Base-by-base conservation (phyloP, 1,140 invertebrate species). In the Zaprionus davidi region DNA sequence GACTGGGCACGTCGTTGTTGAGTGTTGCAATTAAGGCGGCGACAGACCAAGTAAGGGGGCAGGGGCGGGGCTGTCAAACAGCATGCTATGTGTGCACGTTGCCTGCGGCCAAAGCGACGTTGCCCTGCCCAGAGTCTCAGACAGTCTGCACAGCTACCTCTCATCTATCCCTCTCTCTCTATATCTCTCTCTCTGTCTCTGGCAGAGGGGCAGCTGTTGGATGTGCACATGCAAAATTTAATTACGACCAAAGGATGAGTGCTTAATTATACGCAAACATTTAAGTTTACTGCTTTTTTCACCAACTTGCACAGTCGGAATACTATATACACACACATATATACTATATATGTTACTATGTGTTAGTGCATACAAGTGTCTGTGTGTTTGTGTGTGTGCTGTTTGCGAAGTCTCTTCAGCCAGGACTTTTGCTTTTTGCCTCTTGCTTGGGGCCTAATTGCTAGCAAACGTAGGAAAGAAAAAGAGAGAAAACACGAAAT, bases 221-320 rank as follows among this genome's bases (percentile, higher is more conserved):
- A 92, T 92, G 91, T 90, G 91, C 87, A 91, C 91, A 92, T 92
- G 81, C 85, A 92, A 92, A 92, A 92, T 92, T 92, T 90, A 92
- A 92, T 92, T 92, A 92, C 85, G 83, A 91, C 87, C 83, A 92
- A 92, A 92, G 91, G 85, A 92, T 92, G 91, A 92, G 91, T 92
- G 91, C 91, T 92, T 92, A 92, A 92, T 92, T 92, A 92, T 86
- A 92, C 84, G 87, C 84, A 92, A 92, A 92, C 91, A 92, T 91
- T 92, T 92, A 92, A 90, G 91, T 92, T 92, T 85, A 82, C 86
- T 56, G 53, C 26, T 56, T 56, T 56, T 56, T 56, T 56, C 46
- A 22, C 20, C 12, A n/a, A 51, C 46, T 24, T 13, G 46, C 22
- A 51, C 46, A 51, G 46, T 51, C 20, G 9, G 46, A n/a, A 20